phyloP scores from a whole-genome alignment of 2,888 invertebrate species.

The Acrobasis suavella region DNA sequence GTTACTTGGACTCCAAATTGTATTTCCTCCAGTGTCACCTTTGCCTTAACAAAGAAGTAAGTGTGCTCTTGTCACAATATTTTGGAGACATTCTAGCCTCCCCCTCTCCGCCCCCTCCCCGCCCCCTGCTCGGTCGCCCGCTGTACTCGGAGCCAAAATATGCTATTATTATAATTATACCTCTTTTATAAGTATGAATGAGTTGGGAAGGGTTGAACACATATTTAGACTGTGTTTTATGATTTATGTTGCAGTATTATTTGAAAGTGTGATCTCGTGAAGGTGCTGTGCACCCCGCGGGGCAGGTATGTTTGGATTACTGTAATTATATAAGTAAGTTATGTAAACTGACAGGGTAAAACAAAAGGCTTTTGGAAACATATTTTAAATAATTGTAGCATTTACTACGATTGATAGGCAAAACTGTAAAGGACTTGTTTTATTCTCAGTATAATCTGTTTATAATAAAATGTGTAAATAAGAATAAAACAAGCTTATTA shows the following conservation, averaged over 20 bases:
- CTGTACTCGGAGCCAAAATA: background rate
- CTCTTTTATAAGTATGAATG: background rate
- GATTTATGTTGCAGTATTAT: background rate
- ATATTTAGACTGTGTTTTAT: background rate
- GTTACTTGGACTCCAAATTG: background rate
- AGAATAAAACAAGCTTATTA: too few relatives aligned
- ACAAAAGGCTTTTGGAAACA: too few relatives aligned
- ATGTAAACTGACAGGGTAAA: too few relatives aligned
- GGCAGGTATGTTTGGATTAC: too few relatives aligned
- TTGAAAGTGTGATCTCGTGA: too few relatives aligned
- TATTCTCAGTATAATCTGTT: too few relatives aligned
- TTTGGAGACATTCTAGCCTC: slow-evolving; percentile 13
- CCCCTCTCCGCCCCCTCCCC: background rate
- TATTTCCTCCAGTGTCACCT: background rate
- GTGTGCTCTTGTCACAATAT: slow-evolving; percentile 18
- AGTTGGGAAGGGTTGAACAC: background rate
- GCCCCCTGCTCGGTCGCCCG: slow-evolving; percentile 3
- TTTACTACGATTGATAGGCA: too few relatives aligned
- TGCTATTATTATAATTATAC: slow-evolving; percentile 16
- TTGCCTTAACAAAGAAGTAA: background rate
- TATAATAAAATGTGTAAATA: too few relatives aligned
- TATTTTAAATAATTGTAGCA: too few relatives aligned
- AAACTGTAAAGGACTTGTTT: too few relatives aligned
- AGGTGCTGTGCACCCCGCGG: too few relatives aligned
- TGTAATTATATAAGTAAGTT: too few relatives aligned